These are phyloP conservation scores for Cotesia vestalis DNA, from an alignment of 1,140 invertebrate genomes.

Conservation along the genomic window DNA sequence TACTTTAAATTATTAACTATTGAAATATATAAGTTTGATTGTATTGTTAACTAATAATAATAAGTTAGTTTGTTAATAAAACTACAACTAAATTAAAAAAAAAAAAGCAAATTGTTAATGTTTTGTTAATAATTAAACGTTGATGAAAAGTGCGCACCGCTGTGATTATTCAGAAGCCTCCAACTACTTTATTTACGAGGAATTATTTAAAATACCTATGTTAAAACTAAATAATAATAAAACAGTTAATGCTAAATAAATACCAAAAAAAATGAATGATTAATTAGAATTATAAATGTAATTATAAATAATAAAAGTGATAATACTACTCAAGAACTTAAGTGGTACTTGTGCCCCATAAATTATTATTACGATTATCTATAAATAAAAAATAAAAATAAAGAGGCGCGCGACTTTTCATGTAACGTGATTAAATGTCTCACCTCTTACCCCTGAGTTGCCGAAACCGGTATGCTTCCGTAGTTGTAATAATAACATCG, in stretches of 20 bases:
- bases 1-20: no score
- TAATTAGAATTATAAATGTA: no score
- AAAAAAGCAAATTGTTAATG: neutral
- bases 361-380: no score
- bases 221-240: neutral
- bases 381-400: constrained; percentile 6
- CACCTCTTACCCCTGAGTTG: constrained; percentile 87
- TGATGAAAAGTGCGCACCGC: constrained; percentile 33
- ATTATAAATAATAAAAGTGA: no score
- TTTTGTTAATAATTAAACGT: neutral
- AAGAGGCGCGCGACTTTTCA: constrained; percentile 38
- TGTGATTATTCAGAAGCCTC: constrained; percentile 21
- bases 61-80: constrained; percentile 39
- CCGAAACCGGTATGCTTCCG: constrained; percentile 85
- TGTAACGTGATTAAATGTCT: constrained; percentile 61
- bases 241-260: neutral
- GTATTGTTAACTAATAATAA: neutral
- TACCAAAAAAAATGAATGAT: neutral
- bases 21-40: no score
- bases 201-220: constrained; percentile 9
- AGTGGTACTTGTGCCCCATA: neutral
- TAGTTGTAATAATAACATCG: constrained; percentile 91
- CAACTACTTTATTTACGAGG: neutral
- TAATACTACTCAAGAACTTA: no score
- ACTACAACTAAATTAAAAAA: constrained; percentile 7